A percentile compares a stretch with the other conserved stretches of the same genome.
These are phyloP conservation scores for Stictonetta naevosa DNA, from an alignment of 2,113 vertebrate species.

Conservation along the genomic window DNA sequence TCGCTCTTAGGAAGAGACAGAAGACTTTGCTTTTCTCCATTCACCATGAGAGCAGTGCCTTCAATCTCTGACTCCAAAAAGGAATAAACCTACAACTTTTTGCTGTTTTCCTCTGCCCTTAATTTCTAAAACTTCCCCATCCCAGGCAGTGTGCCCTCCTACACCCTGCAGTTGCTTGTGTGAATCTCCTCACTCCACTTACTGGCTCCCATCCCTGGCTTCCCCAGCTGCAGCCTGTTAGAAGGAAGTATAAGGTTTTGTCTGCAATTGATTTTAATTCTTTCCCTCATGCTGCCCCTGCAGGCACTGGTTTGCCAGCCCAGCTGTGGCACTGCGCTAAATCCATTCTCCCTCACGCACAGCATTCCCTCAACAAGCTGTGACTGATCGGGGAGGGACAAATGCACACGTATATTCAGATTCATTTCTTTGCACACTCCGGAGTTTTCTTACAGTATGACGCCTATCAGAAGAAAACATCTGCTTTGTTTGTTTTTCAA, in stretches of 20 bases:
- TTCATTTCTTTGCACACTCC: neutral
- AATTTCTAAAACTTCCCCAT: neutral
- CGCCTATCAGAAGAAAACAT: slow-evolving; percentile 68
- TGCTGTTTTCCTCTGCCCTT: neutral
- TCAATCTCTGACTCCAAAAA: fast-evolving
- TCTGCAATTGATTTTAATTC: slow-evolving; percentile 55
- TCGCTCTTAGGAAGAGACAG: neutral
- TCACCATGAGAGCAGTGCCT: neutral
- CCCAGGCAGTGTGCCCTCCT: neutral
- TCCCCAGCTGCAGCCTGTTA: slow-evolving; percentile 3
- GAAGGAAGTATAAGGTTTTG: slow-evolving; percentile 22
- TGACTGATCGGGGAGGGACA: neutral
- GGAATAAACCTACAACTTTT: neutral
- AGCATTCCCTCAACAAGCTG: neutral
- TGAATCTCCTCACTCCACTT: neutral
- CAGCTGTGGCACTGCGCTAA: neutral
- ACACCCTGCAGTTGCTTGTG: neutral
- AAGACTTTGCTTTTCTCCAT: neutral
- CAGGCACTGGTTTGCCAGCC: slow-evolving; percentile 18
- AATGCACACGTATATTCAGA: neutral
- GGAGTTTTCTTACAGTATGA: slow-evolving; percentile 39
- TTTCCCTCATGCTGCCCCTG: slow-evolving; percentile 36
- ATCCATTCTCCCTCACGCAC: neutral
- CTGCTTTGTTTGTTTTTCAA: slow-evolving; percentile 56
- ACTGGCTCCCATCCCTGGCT: neutral